Evolutionary conservation across 2,113 vertebrate genomes (phyloP).

Genomic region (Brienomyrus longianalis): DNA sequence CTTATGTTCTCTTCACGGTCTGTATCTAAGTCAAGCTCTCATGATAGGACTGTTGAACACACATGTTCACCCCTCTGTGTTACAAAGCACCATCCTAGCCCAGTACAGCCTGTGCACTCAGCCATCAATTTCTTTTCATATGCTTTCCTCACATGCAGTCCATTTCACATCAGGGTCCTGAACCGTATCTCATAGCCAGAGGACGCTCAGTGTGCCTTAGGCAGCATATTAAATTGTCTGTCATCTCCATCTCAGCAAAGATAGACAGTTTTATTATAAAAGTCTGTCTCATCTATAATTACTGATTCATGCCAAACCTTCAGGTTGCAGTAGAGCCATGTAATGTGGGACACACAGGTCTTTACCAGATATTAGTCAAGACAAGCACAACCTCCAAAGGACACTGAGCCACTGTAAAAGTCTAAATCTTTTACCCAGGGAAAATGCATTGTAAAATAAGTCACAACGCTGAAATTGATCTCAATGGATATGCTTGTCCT

Average conservation of each 20-base stretch:
- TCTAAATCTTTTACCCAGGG: background rate
- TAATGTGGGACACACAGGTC: background rate
- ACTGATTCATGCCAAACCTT: background rate
- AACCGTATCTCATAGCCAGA: background rate
- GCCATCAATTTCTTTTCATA: background rate
- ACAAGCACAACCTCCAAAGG: background rate
- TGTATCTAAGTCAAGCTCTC: background rate
- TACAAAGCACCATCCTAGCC: background rate
- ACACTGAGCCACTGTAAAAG: background rate
- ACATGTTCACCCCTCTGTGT: background rate
- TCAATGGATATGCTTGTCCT: slow-evolving; percentile 35
- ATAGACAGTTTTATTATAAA: background rate
- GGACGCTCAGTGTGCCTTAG: background rate
- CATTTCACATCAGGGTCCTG: background rate
- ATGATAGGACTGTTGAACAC: background rate
- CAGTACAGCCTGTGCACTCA: background rate
- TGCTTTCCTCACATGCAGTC: background rate
- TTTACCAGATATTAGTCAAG: background rate
- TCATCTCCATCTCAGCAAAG: background rate
- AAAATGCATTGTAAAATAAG: background rate
- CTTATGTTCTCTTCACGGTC: background rate
- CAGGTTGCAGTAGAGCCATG: background rate
- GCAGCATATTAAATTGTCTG: background rate
- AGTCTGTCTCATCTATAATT: background rate
- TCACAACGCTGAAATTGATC: background rate